Evolutionary conservation across 1,140 invertebrate species (phyloP).

Genomic region (Eupeodes corollae): DNA sequence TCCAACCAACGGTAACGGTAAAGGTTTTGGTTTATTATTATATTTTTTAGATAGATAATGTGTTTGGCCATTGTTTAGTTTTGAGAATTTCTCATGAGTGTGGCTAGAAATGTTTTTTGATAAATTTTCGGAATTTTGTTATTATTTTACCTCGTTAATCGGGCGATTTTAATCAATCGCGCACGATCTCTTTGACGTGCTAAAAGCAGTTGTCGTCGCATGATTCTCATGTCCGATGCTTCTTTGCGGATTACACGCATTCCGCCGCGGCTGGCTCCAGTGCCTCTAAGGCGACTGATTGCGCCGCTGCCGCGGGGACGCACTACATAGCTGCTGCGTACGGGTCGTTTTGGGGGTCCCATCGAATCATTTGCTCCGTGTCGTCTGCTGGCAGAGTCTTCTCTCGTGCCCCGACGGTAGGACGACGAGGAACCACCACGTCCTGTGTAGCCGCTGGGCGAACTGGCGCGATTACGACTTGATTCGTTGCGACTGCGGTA

Average conservation of each 20-base stretch:
- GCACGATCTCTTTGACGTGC: conserved; percentile 34
- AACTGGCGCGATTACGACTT: conserved; percentile 18
- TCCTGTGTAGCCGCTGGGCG: conserved; percentile 19
- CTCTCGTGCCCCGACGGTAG: neutral
- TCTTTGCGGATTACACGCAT: conserved; percentile 28
- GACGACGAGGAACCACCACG: conserved; percentile 18
- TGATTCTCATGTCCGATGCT: conserved; percentile 29
- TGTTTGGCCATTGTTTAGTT: neutral
- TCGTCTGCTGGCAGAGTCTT: conserved; percentile 8
- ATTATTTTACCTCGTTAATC: conserved; percentile 31
- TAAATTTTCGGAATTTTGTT: neutral
- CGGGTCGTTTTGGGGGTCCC: conserved; percentile 30
- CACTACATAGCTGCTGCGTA: conserved; percentile 29
- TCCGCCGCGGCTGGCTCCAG: conserved; percentile 10
- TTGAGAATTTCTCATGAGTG: neutral
- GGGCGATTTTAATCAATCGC: conserved; percentile 31
- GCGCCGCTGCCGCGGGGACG: conserved; percentile 24
- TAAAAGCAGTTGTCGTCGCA: conserved; percentile 32
- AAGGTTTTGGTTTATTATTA: neutral
- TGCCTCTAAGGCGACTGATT: conserved; percentile 24
- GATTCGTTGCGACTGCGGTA: conserved; percentile 23
- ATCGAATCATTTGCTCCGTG: conserved; percentile 29
- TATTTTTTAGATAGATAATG: no score
- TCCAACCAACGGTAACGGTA: no score
- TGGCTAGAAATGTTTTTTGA: neutral